Base-by-base conservation (phyloP, 2,113 vertebrate species). In the Spermophilus dauricus region DNA sequence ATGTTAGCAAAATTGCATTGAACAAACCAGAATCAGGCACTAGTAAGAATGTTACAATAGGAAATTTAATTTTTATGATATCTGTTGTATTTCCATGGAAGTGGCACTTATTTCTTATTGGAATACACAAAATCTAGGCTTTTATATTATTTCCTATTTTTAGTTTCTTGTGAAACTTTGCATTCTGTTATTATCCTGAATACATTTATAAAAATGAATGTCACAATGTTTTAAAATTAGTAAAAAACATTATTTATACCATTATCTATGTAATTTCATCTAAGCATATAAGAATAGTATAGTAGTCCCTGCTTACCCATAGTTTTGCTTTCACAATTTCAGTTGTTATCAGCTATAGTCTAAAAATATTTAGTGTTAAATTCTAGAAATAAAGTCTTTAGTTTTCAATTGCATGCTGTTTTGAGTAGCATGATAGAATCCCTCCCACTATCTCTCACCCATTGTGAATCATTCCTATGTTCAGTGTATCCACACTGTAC, bases 181-280 rank as follows among this genome's bases (percentile, higher is more conserved):
- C 16, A 17, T 56, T 56, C 56, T 56, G 51, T 53, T 53, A 56
- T 56, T 56, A 20, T 56, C 56, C 56, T 56, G 17, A 56, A 56
- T 56, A 56, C 5, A 20, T 6, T 56, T 20, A 56, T 20, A 5
- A 56, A 56, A 56, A 56, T 94, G 45, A 82, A 14, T 89, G 75
- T 95, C 61, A 90, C 65, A 91, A 42, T 92, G 53, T 61, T 84
- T 96, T 91, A 91, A 84, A 84, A 73, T 87, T 34, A 90, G 1
- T 72, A 56, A 92, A 96, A 45, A 84, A 53, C 37, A 93, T 67
- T 37, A 76, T 42, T 92, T 82, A 65, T 67, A 53, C 53, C n/a
- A 67, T 85, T 93, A 73, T 70, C 56, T 85, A 61, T 65, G 73
- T 83, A 89, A 39, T 67, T 12, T 78, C n/a, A 87, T 73, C 53